Evolutionary conservation across 2,113 vertebrate species (phyloP).

Genomic region (Serinus canaria): DNA sequence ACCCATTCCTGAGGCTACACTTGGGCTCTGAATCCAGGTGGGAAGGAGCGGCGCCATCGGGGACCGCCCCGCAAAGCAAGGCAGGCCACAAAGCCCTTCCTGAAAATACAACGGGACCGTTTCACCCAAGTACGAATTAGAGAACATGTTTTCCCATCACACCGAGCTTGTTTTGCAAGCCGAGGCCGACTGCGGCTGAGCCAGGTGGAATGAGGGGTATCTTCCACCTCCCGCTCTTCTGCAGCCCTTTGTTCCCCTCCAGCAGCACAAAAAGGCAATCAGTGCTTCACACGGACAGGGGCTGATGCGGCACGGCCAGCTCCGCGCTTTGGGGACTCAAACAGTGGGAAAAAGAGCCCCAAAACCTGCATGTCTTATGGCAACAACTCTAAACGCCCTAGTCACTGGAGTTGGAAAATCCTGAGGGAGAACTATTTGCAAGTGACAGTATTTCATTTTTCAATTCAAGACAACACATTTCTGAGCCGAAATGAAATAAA

Average conservation of each 20-base stretch:
- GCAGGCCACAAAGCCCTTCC: neutral
- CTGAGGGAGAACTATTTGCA: neutral
- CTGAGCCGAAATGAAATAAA: neutral
- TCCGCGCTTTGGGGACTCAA: neutral
- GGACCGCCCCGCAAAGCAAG: neutral
- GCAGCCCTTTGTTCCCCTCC: neutral
- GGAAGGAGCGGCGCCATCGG: neutral
- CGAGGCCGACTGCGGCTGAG: fast-evolving
- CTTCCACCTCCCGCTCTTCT: neutral
- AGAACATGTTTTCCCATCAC: neutral
- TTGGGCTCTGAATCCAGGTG: neutral
- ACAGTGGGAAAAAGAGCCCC: neutral
- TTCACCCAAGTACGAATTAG: neutral
- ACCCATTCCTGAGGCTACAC: fast-evolving
- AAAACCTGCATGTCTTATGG: fast-evolving
- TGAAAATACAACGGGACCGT: fast-evolving
- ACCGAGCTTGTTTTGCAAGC: neutral
- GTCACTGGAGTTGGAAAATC: neutral
- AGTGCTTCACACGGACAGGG: fast-evolving
- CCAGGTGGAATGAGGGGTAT: neutral
- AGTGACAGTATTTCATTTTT: neutral
- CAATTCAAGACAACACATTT: neutral
- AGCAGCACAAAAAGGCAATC: neutral
- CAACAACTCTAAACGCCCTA: fast-evolving
- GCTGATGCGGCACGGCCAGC: neutral